phyloP scores from a whole-genome alignment of 1,140 invertebrate genomes.

The Argopecten irradians region DNA sequence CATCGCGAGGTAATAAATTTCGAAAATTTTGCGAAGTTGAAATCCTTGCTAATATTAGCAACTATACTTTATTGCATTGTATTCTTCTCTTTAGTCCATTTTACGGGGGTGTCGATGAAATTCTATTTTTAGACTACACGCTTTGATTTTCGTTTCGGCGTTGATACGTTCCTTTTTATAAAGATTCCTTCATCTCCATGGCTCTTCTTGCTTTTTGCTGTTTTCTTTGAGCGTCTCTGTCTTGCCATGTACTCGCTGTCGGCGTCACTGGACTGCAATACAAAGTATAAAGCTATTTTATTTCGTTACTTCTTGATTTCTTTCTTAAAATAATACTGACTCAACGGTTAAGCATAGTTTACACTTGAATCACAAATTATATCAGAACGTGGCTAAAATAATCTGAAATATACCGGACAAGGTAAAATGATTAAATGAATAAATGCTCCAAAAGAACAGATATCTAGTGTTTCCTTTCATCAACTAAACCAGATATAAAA shows the following conservation, averaged over 20 bases:
- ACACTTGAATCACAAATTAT: background rate
- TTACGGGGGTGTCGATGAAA: too few relatives aligned
- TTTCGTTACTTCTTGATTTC: background rate
- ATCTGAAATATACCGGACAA: too few relatives aligned
- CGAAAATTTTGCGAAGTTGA: too few relatives aligned
- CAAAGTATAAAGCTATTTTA: background rate
- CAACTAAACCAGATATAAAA: too few relatives aligned
- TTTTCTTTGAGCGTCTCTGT: conserved; percentile 47
- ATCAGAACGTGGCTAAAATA: too few relatives aligned
- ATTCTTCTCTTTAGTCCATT: too few relatives aligned
- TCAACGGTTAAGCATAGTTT: background rate
- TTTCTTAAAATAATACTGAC: background rate
- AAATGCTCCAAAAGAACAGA: too few relatives aligned
- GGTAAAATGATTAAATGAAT: too few relatives aligned
- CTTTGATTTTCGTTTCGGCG: conserved; percentile 43
- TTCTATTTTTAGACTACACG: background rate
- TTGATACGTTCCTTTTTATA: conserved; percentile 62
- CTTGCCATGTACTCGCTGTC: background rate
- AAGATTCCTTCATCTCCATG: conserved; percentile 66
- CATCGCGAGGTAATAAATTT: too few relatives aligned
- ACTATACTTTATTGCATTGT: too few relatives aligned
- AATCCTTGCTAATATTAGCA: too few relatives aligned
- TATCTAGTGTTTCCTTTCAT: too few relatives aligned
- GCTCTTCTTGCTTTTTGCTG: conserved; percentile 56
- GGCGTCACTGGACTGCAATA: conserved; percentile 58